Evolutionary conservation across 1,140 invertebrate genomes (phyloP), one percentile per base, ranked within the genome.

Genomic region (Zaprionus vittiger): DNA sequence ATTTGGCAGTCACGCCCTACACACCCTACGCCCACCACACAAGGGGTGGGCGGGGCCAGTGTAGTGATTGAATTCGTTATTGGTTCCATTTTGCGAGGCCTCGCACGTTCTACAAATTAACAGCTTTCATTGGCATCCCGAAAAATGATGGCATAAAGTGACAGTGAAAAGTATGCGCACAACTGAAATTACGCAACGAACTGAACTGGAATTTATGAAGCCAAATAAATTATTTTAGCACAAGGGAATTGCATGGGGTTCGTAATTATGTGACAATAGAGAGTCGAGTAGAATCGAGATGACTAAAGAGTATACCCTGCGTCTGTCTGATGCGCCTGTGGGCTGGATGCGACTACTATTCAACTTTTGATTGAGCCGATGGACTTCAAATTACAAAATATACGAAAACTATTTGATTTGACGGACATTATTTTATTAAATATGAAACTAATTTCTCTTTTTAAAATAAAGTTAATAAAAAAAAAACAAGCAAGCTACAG

Each of bases 21-120:
- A 31, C 28, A 7, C 28, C 12, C 20, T 12, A 17, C 55, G 15
- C 37, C 20, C 60, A 20, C 37, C 37, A 38, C 49, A 14, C 17
- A 11, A 1, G 44, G 5, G 24, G 9, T 14, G 5, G 15, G 26
- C 14, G 28, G 20, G 37, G 37, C 38, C 14, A 17, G 11, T 24
- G 61, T 54, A 54, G 14, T 72, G 60, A 76, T 76, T 65, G 60
- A 71, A 71, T 54, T 76, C 59, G 34, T 65, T 70, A n/a, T 12
- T 54, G 44, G 26, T 52, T 65, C 2, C 20, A 57, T 47, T 67
- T 17, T 24, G 34, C n/a, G 22, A 44, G 54, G 20, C 31, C 15
- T 44, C 17, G 49, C 71, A 37, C 60, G 26, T 54, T 66, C 54
- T 26, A 22, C 34, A 49, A 60, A 44, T 72, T 65, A 54, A 73